These are phyloP conservation scores for Pelmatolapia mariae DNA, from an alignment of 2,113 vertebrate genomes.

Conservation along the genomic window DNA sequence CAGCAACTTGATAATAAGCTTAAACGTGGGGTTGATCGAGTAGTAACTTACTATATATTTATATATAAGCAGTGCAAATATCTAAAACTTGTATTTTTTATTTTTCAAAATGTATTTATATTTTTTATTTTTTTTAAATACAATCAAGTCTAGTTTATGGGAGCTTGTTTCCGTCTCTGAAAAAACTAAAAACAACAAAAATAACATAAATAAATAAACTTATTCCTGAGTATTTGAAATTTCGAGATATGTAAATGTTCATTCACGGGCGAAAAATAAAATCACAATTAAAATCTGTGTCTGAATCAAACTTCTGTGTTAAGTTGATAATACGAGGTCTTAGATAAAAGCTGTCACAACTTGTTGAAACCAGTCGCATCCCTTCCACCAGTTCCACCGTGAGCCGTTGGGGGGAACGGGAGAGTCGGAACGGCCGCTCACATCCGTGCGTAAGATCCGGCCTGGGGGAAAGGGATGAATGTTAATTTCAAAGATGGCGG, in stretches of 20 bases:
- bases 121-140: background rate
- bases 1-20: background rate
- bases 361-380: background rate
- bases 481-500: slow-evolving; percentile 99
- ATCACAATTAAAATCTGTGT: background rate
- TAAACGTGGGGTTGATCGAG: background rate
- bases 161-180: background rate
- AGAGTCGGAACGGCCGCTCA: slow-evolving; percentile 29
- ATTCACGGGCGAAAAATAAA: background rate
- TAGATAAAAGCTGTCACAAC: background rate
- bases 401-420: slow-evolving; percentile 12
- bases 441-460: slow-evolving; percentile 83
- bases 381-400: slow-evolving; percentile 9
- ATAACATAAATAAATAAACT: background rate
- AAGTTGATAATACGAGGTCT: background rate
- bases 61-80: background rate
- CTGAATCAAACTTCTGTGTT: background rate
- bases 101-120: background rate
- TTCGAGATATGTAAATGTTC: background rate
- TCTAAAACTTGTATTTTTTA: background rate
- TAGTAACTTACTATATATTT: background rate
- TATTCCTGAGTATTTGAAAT: background rate
- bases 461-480: slow-evolving; percentile 93
- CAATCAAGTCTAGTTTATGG: background rate
- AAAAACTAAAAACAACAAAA: background rate